These are phyloP conservation scores for Carollia perspicillata DNA, from an alignment of 2,113 vertebrate genomes.

Conservation along the genomic window DNA sequence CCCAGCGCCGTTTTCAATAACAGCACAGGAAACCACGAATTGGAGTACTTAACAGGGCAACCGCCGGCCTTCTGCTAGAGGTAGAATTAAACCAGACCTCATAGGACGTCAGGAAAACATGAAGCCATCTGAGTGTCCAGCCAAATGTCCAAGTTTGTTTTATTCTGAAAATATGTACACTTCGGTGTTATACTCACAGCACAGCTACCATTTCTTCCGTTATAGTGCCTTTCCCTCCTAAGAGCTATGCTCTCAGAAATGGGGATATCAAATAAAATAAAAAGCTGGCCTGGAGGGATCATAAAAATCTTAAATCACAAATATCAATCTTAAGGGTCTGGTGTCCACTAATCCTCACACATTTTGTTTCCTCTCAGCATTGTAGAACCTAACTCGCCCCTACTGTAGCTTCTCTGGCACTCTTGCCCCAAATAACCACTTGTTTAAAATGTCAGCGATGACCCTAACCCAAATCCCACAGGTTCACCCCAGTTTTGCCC, in stretches of 20 bases:
- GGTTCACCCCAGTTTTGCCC: constrained; percentile 16
- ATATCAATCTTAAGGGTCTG: not conserved
- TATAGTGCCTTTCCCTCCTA: not conserved
- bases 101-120: not conserved
- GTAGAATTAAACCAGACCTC: not conserved
- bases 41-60: not conserved
- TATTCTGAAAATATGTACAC: not conserved
- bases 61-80: not conserved
- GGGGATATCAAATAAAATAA: not conserved
- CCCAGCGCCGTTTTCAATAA: not conserved
- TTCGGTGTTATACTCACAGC: not conserved
- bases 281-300: not conserved
- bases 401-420: not conserved
- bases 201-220: constrained; percentile 21
- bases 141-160: not conserved
- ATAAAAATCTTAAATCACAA: not conserved
- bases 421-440: constrained; percentile 28
- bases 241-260: constrained; percentile 27
- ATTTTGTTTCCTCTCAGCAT: not conserved
- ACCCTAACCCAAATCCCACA: constrained; percentile 28
- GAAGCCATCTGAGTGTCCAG: not conserved
- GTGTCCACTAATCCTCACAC: not conserved
- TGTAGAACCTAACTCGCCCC: not conserved
- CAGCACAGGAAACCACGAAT: not conserved
- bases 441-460: not conserved